These are phyloP conservation scores for Indri indri DNA, from an alignment of 2,113 vertebrate genomes.

Conservation along the genomic window DNA sequence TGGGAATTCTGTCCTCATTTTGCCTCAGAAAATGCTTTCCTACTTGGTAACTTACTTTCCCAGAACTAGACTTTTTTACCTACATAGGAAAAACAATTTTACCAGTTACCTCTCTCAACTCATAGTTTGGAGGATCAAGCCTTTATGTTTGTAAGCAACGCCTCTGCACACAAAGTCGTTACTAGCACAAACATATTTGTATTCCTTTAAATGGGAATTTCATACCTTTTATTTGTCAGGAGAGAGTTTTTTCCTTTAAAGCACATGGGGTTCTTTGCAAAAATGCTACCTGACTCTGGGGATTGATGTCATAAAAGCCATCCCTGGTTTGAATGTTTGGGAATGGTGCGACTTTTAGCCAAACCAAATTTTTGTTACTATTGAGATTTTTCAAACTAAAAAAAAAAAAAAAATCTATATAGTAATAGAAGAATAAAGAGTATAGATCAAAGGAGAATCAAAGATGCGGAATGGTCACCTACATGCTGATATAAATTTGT, in stretches of 20 bases:
- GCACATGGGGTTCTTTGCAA: neutral
- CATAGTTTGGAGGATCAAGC: accelerated
- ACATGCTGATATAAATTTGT: neutral
- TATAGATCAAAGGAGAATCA: neutral
- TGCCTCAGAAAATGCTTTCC: neutral
- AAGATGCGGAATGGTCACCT: accelerated
- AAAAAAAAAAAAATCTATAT: neutral
- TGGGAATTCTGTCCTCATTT: neutral
- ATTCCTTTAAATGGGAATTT: neutral
- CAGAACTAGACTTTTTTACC: neutral
- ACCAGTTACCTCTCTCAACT: neutral
- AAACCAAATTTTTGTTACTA: neutral
- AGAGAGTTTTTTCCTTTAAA: neutral
- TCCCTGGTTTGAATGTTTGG: neutral
- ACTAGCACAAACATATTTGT: accelerated
- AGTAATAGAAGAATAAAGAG: neutral
- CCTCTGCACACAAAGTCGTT: too few relatives aligned
- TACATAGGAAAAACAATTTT: neutral
- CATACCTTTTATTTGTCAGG: neutral
- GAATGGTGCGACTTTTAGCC: neutral
- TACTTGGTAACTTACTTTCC: neutral
- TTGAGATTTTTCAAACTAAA: neutral
- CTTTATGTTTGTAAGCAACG: accelerated
- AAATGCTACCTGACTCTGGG: neutral
- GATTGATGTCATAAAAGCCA: neutral